Evolutionary conservation across 2,888 invertebrate species (phyloP), one percentile per base, ranked within the genome.

Genomic region (Gisinianus flammeolus): DNA sequence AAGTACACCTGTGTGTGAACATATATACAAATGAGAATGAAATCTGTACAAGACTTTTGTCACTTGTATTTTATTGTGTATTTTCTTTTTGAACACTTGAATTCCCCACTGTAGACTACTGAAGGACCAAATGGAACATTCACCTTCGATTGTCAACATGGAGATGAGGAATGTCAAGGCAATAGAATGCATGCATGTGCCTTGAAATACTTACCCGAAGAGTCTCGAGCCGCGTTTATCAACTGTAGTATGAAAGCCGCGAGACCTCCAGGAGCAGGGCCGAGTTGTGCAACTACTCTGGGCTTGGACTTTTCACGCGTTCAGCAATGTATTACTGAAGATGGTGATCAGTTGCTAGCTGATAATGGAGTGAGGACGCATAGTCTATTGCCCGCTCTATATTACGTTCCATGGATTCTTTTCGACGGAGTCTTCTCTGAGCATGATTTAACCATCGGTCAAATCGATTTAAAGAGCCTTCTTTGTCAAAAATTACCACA

Each of bases 101-200:
- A 44, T 58, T 24, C 58, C 58, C 2, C 44, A 44, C 26, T 62
- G 8, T 62, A 68, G 68, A 68, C 68, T 1, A 44, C 33, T 35
- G 68, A 44, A 22, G 35, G 35, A 3, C 44, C 68, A 44, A 70
- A 82, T 54, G 84, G 81, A 24, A 67, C 75, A 2, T 83, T 71
- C 52, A 19, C 56, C 4, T 86, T 86, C 76, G 35, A 69, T 4
- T 86, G 86, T 72, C 86, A 86, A 79, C 86, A 86, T 78, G 86
- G 86, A 10, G 28, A 26, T 26, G 5, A 62, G 16, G 86, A 86
- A 80, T 86, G 86, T 76, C 81, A 82, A 26, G 85, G 85, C 54
- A 86, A 86, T 79, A 84, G 81, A 80, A 81, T 85, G 52, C 85
- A 85, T 77, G 82, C 85, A 0, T 86, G 86, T 79, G 85, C 85